phyloP scores from a whole-genome alignment of 2,797 vertebrate species.

The Amblyopsis hoosieri region DNA sequence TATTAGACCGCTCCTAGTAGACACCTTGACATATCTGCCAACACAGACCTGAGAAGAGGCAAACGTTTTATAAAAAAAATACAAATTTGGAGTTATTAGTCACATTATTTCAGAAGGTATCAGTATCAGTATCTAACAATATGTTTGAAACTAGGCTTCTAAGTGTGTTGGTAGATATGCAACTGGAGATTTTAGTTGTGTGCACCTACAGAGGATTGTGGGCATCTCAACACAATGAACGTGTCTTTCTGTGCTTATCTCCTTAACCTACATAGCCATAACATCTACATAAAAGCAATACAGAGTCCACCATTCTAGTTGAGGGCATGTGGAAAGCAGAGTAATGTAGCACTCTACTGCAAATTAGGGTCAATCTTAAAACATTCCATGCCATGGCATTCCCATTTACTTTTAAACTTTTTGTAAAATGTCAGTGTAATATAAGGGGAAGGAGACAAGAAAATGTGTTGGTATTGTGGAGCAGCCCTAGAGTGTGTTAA shows the following conservation, averaged over 20 bases:
- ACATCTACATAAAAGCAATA: slow-evolving; percentile 14
- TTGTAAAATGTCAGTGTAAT: slow-evolving; percentile 4
- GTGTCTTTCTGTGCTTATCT: slow-evolving; percentile 23
- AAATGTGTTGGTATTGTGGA: slow-evolving; percentile 46
- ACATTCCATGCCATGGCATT: neutral
- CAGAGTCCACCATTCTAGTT: slow-evolving; percentile 4
- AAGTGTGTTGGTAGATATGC: slow-evolving; percentile 69
- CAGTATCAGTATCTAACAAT: slow-evolving; percentile 12
- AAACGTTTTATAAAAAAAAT: slow-evolving; percentile 11
- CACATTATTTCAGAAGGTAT: neutral
- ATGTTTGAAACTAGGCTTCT: neutral
- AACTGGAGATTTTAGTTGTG: slow-evolving; percentile 41
- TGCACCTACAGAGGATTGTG: slow-evolving; percentile 50
- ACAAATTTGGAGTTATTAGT: slow-evolving; percentile 1
- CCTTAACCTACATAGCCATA: neutral
- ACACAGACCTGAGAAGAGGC: slow-evolving; percentile 42
- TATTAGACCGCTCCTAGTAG: slow-evolving; percentile 61
- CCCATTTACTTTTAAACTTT: neutral
- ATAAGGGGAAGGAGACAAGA: slow-evolving; percentile 18
- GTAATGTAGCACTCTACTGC: neutral
- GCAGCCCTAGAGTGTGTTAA: slow-evolving; percentile 57
- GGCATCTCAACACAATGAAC: slow-evolving; percentile 55
- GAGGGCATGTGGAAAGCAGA: slow-evolving; percentile 16
- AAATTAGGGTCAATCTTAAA: neutral
- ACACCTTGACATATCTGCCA: slow-evolving; percentile 66